phyloP scores from a whole-genome alignment of 2,797 vertebrate genomes.

The Alauda arvensis region DNA sequence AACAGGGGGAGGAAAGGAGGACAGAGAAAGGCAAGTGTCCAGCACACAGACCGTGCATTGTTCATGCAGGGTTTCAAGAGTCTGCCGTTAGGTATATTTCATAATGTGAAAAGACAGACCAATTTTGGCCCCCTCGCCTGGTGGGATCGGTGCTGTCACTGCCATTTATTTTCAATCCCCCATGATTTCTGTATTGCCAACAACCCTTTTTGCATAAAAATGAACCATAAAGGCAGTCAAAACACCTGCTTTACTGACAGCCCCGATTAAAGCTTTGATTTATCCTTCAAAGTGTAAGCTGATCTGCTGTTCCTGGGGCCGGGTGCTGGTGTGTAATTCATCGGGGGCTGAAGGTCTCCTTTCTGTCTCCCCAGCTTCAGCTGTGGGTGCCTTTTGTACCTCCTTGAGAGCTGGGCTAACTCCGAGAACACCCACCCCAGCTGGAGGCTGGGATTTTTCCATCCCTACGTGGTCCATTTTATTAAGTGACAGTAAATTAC shows the following conservation, averaged over 20 bases:
- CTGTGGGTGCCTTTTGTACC: constrained; percentile 62
- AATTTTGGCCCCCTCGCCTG: constrained; percentile 69
- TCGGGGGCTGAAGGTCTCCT: constrained; percentile 61
- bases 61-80: constrained; percentile 40
- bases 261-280: constrained; percentile 76
- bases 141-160: constrained; percentile 75
- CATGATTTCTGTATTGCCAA: constrained; percentile 71
- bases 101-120: constrained; percentile 77
- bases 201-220: constrained; percentile 76
- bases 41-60: constrained; percentile 63
- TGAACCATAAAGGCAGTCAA: constrained; percentile 72
- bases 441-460: constrained; percentile 35
- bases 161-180: constrained; percentile 77
- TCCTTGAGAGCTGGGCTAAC: constrained; percentile 23
- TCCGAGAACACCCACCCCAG: constrained; percentile 37
- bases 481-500: constrained; percentile 55
- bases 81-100: constrained; percentile 71
- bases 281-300: constrained; percentile 62
- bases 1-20: neutral
- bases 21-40: constrained; percentile 34
- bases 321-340: constrained; percentile 65
- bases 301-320: constrained; percentile 54
- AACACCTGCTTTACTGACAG: constrained; percentile 81
- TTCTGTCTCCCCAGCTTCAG: constrained; percentile 51
- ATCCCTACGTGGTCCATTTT: neutral